These are phyloP conservation scores for Cacatua alba DNA, from an alignment of 2,113 vertebrate species.

Conservation along the genomic window DNA sequence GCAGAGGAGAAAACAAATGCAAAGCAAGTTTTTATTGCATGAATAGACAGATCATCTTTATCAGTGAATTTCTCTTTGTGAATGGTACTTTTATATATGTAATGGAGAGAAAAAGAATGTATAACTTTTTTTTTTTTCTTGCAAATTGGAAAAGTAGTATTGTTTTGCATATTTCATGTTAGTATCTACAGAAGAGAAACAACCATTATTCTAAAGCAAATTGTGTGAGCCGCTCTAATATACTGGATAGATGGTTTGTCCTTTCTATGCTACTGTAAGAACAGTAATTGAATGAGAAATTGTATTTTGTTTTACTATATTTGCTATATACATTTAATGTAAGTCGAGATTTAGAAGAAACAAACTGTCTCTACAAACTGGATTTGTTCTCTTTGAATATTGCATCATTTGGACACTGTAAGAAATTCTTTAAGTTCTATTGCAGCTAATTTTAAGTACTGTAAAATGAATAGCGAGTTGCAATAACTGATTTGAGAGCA, in stretches of 20 bases:
- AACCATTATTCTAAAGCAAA: neutral
- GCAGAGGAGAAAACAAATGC: neutral
- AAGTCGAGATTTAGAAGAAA: conserved; percentile 12
- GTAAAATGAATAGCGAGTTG: neutral
- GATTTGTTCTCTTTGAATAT: neutral
- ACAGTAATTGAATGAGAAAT: conserved; percentile 1
- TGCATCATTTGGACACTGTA: neutral
- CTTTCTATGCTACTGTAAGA: conserved; percentile 13
- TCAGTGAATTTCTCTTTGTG: neutral
- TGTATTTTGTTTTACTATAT: neutral
- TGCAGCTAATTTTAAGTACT: conserved; percentile 10
- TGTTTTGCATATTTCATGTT: neutral
- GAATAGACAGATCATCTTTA: neutral
- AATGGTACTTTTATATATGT: neutral
- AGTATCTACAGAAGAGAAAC: neutral
- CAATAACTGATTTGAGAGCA: neutral
- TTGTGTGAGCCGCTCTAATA: neutral
- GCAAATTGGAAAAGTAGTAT: neutral
- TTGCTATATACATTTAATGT: conserved; percentile 7
- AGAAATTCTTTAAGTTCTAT: neutral
- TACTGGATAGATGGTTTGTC: neutral
- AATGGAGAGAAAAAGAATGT: neutral
- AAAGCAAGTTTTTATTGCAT: neutral
- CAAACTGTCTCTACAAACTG: neutral
- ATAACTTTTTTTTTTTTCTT: neutral